Evolutionary conservation across 2,888 invertebrate species (phyloP), one percentile per base, ranked within the genome.

Genomic region (Halictus quadricinctus): DNA sequence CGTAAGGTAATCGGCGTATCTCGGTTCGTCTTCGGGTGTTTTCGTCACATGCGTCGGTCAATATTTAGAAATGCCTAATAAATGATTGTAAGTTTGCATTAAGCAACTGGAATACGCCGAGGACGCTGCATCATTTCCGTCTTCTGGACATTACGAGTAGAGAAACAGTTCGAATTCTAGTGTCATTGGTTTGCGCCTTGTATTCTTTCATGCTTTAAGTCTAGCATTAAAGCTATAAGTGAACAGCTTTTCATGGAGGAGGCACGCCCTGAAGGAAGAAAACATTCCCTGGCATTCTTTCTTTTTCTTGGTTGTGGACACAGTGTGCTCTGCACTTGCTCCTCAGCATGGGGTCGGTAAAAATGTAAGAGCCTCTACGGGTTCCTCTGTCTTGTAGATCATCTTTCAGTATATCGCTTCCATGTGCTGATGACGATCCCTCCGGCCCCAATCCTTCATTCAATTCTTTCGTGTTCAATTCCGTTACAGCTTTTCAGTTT

Each of bases 311-410:
- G 29, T 78, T 76, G 48, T 72, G 86, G 87, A 83, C 87, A 10
- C 41, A 89, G 87, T 84, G 86, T 83, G 87, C 87, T 86, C 89
- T 89, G 91, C 93, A 92, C 93, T 93, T 93, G 92, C 87, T 89
- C 78, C 93, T 93, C 92, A 88, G 92, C 92, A 92, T 94, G 94
- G 93, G 93, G 93, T 90, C 92, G 90, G 90, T 91, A 90, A 92
- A 92, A 92, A 92, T 89, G 89, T 90, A 86, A 86, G 79, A 88
- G 81, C 87, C 80, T 73, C 82, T 80, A 85, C 89, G 86, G 88
- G 88, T 80, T 87, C 85, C 88, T 88, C 80, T 85, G 81, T 86
- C 83, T 75, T 70, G 79, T 69, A 36, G 76, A 78, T 77, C 72
- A 60, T 75, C 78, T 73, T 82, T 60, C 77, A 41, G 78, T 50